phyloP scores from a whole-genome alignment of 2,113 vertebrate species.

The Chrysochloris asiatica region DNA sequence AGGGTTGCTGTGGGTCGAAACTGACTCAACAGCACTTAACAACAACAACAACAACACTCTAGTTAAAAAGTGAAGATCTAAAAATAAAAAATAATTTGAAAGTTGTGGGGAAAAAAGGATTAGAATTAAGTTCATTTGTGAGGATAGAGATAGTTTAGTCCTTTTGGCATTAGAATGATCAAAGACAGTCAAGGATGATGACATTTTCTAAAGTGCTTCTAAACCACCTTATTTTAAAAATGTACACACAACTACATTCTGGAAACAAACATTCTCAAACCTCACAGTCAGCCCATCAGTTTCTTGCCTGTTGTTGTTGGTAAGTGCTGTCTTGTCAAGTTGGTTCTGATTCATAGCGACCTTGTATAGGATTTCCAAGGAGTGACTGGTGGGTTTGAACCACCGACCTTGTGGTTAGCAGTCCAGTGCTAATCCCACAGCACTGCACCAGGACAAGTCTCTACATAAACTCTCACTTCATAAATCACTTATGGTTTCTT shows the following conservation, averaged over 20 bases:
- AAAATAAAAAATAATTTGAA: background rate
- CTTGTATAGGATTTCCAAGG: too few species aligned
- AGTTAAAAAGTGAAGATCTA: background rate
- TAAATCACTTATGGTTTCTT: background rate
- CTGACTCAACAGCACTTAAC: too few species aligned
- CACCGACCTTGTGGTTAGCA: too few species aligned
- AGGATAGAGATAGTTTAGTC: background rate
- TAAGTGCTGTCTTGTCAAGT: too few species aligned
- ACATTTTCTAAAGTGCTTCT: constrained; percentile 12
- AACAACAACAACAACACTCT: too few species aligned
- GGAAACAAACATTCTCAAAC: background rate
- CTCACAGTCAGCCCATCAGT: background rate
- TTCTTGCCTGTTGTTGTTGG: too few species aligned
- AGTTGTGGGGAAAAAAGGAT: background rate
- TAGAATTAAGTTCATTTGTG: background rate
- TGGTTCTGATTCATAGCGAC: too few species aligned
- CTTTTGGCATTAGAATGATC: background rate
- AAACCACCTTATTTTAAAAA: background rate
- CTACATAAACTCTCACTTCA: background rate
- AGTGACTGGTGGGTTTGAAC: too few species aligned
- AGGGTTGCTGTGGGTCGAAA: too few species aligned
- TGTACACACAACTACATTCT: background rate
- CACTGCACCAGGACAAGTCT: too few species aligned
- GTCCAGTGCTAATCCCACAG: too few species aligned
- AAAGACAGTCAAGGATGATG: background rate